Conservation (phyloP, 2,797 vertebrate genomes). For the Pempheris klunzingeri region DNA sequence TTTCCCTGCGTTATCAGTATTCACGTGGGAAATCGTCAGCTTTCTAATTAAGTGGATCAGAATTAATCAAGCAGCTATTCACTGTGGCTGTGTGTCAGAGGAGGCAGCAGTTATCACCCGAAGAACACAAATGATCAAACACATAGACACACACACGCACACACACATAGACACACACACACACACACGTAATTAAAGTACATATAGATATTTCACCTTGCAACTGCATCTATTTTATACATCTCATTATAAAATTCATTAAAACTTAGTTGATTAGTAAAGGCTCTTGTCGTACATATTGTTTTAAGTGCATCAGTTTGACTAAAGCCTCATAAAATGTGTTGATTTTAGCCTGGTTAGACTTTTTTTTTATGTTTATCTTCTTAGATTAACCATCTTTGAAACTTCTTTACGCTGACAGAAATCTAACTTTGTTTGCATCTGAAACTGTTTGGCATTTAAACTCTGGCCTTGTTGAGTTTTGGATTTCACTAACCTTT, state of each 20-base stretch:
- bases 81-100: conserved; percentile 63
- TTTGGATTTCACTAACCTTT: conserved; percentile 78
- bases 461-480: conserved; percentile 65
- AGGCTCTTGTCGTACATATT: conserved; percentile 57
- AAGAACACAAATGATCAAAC: conserved; percentile 30
- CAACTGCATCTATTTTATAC: conserved; percentile 61
- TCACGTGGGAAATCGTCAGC: conserved; percentile 83
- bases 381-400: conserved; percentile 32
- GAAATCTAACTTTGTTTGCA: conserved; percentile 51
- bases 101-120: conserved; percentile 63
- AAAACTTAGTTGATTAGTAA: conserved; percentile 82
- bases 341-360: conserved; percentile 24
- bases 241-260: conserved; percentile 85
- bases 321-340: conserved; percentile 15
- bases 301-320: conserved; percentile 47
- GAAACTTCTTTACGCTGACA: conserved; percentile 32
- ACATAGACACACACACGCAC: conserved; percentile 16
- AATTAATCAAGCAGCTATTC: conserved; percentile 84
- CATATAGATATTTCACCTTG: conserved; percentile 64
- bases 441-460: conserved; percentile 76
- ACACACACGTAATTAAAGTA: conserved; percentile 59
- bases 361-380: background rate
- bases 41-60: conserved; percentile 86
- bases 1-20: conserved; percentile 74
- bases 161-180: conserved; percentile 21